Conservation (phyloP, 2,113 vertebrate species). For the Haliaeetus leucogaster region DNA sequence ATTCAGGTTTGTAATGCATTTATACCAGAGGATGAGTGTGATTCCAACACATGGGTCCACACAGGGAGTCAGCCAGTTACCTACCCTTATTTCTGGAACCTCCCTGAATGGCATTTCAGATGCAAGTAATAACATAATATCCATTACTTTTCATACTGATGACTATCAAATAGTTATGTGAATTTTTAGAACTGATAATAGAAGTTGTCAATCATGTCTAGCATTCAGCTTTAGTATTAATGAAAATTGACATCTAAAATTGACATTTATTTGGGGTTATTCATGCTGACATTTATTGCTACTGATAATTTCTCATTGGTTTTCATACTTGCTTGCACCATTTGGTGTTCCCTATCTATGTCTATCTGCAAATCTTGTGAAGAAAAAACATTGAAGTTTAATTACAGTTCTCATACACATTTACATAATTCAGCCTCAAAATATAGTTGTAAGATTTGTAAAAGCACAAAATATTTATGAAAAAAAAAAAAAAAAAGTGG, state of each 20-base stretch:
- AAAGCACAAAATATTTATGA: not conserved
- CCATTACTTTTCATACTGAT: not conserved
- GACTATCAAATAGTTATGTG: not conserved
- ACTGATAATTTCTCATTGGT: not conserved
- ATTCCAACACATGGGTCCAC: not conserved
- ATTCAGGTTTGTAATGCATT: not conserved
- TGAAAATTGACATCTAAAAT: constrained; percentile 1
- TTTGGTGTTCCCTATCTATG: not conserved
- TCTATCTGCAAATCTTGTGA: not conserved
- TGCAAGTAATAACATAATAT: not conserved
- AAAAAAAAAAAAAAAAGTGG: not conserved
- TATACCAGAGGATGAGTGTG: not conserved
- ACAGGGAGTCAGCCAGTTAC: not conserved
- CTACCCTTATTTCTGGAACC: not conserved
- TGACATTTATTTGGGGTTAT: not conserved
- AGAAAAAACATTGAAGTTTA: not conserved
- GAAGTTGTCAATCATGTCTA: not conserved
- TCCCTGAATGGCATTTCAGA: not conserved
- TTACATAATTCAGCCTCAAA: not conserved
- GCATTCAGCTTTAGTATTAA: not conserved
- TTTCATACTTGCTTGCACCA: not conserved
- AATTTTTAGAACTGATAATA: not conserved
- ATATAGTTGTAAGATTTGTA: not conserved
- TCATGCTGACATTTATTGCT: not conserved
- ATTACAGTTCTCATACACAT: not conserved